Evolutionary conservation across 92 coral and sea anemone species (phyloP).

Genomic region (Parazoanthus darwini): DNA sequence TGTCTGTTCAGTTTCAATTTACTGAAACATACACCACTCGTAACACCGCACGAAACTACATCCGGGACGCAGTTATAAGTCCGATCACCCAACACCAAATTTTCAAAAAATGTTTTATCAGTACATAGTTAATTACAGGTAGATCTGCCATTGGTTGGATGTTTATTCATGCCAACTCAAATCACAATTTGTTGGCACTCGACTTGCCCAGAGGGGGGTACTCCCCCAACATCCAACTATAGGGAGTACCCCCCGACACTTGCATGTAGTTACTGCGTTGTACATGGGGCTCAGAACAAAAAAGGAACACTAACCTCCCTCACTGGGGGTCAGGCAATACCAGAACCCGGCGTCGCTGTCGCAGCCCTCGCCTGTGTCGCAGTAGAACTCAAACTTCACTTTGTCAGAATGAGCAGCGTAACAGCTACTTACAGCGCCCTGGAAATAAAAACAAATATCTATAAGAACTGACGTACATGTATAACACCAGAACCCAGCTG

Average conservation of each 20-base stretch:
- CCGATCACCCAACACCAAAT: too few species aligned
- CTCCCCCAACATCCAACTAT: too few species aligned
- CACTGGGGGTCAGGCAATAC: constrained; percentile 80
- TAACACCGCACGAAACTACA: neutral
- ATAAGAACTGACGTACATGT: too few species aligned
- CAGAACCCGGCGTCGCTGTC: constrained; percentile 78
- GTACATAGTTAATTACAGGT: too few species aligned
- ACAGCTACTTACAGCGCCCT: constrained; percentile 64
- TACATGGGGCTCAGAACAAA: neutral
- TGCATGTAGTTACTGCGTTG: neutral
- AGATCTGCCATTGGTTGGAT: too few species aligned
- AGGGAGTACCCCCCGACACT: neutral
- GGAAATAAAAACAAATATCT: neutral
- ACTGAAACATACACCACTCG: too few species aligned
- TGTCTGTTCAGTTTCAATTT: too few species aligned
- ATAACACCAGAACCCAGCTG: too few species aligned
- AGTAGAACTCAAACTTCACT: constrained; percentile 80
- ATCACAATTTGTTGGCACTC: neutral
- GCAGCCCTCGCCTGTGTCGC: constrained; percentile 77
- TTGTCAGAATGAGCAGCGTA: constrained; percentile 61
- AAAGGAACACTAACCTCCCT: constrained; percentile 42
- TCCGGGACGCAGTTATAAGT: neutral
- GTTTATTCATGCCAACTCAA: neutral
- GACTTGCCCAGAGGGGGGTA: too few species aligned
- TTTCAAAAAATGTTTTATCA: too few species aligned